A percentile compares a stretch with the other conserved stretches of the same genome.
phyloP scores from a whole-genome alignment of 2,888 invertebrate genomes.

The Tupiocoris notatus region DNA sequence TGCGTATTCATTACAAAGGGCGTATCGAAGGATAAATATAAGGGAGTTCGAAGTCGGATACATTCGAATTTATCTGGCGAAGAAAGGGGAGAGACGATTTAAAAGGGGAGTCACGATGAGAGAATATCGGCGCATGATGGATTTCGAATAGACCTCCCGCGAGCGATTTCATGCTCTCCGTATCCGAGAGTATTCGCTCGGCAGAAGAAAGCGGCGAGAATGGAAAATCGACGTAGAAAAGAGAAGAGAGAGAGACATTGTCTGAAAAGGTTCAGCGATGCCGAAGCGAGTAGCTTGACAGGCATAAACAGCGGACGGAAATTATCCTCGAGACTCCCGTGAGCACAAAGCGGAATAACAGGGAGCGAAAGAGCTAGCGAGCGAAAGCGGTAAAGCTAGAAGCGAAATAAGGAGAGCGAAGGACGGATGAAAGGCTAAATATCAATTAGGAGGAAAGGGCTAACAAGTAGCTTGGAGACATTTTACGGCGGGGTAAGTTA shows the following conservation, averaged over 20 bases:
- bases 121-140: neutral
- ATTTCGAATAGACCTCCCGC: neutral
- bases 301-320: slow-evolving; percentile 38
- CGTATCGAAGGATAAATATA: neutral
- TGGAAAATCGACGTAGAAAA: neutral
- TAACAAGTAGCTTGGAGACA: slow-evolving; percentile 43
- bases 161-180: too few relatives aligned
- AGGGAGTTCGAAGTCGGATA: neutral
- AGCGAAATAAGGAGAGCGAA: neutral
- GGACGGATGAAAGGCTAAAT: slow-evolving; percentile 37
- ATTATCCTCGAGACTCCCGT: slow-evolving; percentile 38
- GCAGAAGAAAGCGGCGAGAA: neutral
- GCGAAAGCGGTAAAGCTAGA: neutral
- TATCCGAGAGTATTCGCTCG: too few relatives aligned
- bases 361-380: neutral
- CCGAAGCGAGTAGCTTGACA: slow-evolving; percentile 35
- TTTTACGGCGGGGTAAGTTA: slow-evolving; percentile 43
- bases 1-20: too few relatives aligned
- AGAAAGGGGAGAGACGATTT: neutral
- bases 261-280: slow-evolving; percentile 35
- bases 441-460: slow-evolving; percentile 42
- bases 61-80: neutral
- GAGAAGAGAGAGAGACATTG: slow-evolving; percentile 27
- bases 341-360: slow-evolving; percentile 40
- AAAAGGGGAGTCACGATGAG: neutral